phyloP scores from a whole-genome alignment of 1,140 invertebrate genomes.

The Metaphire vulgaris region DNA sequence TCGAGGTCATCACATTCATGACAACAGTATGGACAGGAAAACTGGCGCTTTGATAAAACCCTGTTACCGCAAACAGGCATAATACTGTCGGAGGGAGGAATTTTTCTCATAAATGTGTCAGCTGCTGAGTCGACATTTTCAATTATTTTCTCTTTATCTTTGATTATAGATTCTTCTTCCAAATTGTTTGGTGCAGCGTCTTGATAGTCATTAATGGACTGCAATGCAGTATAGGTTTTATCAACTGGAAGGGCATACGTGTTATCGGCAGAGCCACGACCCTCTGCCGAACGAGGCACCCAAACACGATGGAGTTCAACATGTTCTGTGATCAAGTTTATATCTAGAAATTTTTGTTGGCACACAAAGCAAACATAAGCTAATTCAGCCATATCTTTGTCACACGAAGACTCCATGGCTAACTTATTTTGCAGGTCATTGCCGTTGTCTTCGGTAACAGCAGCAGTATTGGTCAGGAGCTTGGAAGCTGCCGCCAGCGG shows the following conservation, averaged over 20 bases:
- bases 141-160: no score
- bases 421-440: not conserved
- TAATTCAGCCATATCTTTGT: not conserved
- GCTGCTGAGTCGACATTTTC: no score
- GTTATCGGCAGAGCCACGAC: not conserved
- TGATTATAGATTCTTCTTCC: no score
- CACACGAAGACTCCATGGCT: not conserved
- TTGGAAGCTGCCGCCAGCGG: not conserved
- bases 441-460: not conserved
- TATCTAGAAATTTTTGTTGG: not conserved
- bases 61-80: not conserved
- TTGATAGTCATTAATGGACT: no score
- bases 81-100: no score
- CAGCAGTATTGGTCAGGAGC: not conserved
- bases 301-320: slow-evolving; percentile 19
- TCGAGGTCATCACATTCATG: not conserved
- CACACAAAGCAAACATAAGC: slow-evolving; percentile 19
- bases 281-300: slow-evolving; percentile 1
- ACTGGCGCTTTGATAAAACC: not conserved
- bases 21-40: slow-evolving; percentile 17
- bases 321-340: not conserved
- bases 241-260: no score
- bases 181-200: no score
- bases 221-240: no score
- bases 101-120: no score